Evolutionary conservation across 1,140 invertebrate species (phyloP).

Genomic region (Diuraphis noxia): DNA sequence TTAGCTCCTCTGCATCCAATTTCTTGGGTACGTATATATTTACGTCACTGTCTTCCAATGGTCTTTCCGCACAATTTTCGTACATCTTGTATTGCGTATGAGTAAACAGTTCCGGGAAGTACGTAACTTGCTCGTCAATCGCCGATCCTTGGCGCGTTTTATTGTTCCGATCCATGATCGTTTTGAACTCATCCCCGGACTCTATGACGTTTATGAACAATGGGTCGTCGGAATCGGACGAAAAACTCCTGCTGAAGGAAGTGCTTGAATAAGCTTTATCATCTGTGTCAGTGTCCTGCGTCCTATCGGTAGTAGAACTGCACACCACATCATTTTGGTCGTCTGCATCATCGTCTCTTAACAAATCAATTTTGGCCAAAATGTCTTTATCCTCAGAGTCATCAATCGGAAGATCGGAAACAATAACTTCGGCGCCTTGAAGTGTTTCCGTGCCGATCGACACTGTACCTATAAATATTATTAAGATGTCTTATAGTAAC

Average conservation of each 20-base stretch:
- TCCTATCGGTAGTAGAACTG: background rate
- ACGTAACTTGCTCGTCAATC: conserved; percentile 36
- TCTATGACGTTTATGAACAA: conserved; percentile 15
- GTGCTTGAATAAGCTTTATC: conserved; percentile 1
- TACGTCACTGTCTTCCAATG: background rate
- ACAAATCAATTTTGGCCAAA: conserved; percentile 30
- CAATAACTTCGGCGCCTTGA: background rate
- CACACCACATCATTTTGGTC: conserved; percentile 34
- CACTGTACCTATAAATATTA: conserved; percentile 26
- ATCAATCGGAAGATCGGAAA: background rate
- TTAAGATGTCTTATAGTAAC: background rate
- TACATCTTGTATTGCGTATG: conserved; percentile 40
- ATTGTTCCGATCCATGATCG: background rate
- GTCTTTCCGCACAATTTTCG: background rate
- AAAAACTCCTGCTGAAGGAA: conserved; percentile 42
- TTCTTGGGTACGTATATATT: conserved; percentile 40
- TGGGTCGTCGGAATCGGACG: conserved; percentile 21
- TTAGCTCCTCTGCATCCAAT: conserved; percentile 12
- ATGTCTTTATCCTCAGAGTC: background rate
- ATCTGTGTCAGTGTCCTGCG: background rate
- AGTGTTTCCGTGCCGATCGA: conserved; percentile 36
- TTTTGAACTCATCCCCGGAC: conserved; percentile 19
- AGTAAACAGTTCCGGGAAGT: conserved; percentile 37
- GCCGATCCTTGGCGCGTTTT: background rate
- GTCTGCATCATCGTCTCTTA: conserved; percentile 7